Percentiles rank a stretch among this genome's conserved stretches.
phyloP scores from a whole-genome alignment of 2,797 vertebrate genomes.

The Pangasius macronema region DNA sequence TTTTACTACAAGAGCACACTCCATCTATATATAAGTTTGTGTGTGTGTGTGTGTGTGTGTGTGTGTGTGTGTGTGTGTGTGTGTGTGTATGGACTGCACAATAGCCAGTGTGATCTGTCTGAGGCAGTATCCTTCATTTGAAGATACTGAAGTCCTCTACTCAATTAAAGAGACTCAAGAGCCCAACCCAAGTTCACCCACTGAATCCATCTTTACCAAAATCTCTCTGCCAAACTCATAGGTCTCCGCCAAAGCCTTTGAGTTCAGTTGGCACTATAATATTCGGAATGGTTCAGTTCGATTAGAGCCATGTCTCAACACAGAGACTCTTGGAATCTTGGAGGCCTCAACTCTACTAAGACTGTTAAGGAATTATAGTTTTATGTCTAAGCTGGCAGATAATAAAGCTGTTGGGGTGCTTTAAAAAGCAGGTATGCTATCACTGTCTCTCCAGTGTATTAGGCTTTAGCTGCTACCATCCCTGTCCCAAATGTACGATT shows the following conservation, averaged over 20 bases:
- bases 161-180: background rate
- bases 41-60: too few relatives aligned
- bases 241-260: background rate
- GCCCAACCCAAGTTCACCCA: background rate
- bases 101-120: background rate
- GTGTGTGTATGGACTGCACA: background rate
- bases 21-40: background rate
- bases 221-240: background rate
- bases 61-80: background rate
- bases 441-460: background rate
- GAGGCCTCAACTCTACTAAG: background rate
- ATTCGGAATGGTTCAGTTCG: background rate
- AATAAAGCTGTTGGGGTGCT: background rate
- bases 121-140: background rate
- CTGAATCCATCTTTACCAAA: background rate
- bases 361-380: background rate
- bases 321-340: background rate
- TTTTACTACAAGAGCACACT: background rate
- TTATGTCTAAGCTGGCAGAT: background rate
- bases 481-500: constrained; percentile 22
- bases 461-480: background rate
- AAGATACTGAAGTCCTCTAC: background rate
- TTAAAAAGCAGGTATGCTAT: background rate
- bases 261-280: background rate
- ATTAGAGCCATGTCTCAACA: background rate